phyloP scores from a whole-genome alignment of 2,888 invertebrate genomes.

The Mongoloraphidia duomilia region DNA sequence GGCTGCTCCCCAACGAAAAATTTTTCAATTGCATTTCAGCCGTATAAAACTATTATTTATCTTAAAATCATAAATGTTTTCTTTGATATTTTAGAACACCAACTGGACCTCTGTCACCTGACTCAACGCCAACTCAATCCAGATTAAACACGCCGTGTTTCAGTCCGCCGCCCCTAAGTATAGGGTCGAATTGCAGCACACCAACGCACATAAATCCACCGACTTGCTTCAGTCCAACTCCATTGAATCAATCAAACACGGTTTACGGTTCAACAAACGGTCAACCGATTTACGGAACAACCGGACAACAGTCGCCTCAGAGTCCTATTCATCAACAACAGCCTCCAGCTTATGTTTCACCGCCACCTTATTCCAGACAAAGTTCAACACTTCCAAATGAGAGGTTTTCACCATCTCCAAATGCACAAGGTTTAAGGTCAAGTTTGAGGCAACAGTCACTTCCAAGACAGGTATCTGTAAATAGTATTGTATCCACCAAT shows the following conservation, averaged over 20 bases:
- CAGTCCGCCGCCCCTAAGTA: conserved; percentile 24
- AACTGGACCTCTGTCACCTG: conserved; percentile 25
- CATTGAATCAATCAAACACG: conserved; percentile 3
- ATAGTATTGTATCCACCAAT: conserved; percentile 37
- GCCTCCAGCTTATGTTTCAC: conserved; percentile 30
- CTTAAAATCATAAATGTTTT: too few species aligned
- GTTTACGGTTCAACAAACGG: not conserved
- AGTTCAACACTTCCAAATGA: conserved; percentile 24
- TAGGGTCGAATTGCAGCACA: conserved; percentile 26
- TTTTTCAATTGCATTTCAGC: too few species aligned
- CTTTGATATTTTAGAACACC: conserved; percentile 19
- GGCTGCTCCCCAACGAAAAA: too few species aligned
- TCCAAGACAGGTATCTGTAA: conserved; percentile 40
- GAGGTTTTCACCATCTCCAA: conserved; percentile 17
- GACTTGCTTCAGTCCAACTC: conserved; percentile 22
- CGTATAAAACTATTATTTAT: too few species aligned
- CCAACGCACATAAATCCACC: conserved; percentile 26
- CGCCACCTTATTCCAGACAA: conserved; percentile 25
- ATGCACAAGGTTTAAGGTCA: conserved; percentile 23
- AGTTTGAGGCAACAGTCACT: conserved; percentile 28
- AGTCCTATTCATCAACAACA: conserved; percentile 20
- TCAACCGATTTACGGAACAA: not conserved
- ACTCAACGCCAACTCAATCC: conserved; percentile 31
- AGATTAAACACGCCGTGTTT: conserved; percentile 26
- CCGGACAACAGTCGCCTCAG: conserved; percentile 8